Evolutionary conservation across 2,888 invertebrate species (phyloP).

Genomic region (Oscheius myriophilus): DNA sequence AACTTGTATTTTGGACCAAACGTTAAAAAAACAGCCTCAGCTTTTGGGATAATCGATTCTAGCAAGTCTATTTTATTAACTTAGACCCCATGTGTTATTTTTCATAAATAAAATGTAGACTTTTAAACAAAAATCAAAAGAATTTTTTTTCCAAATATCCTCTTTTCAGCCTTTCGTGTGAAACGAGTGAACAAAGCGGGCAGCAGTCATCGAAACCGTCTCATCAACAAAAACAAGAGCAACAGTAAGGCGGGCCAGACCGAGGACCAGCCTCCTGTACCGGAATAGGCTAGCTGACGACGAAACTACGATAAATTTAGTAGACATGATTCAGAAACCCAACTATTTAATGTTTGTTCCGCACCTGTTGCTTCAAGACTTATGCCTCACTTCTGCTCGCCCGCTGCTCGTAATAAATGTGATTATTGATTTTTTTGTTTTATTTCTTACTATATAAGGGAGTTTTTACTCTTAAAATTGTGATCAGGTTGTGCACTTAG

Average conservation of each 20-base stretch:
- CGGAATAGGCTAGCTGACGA: too few relatives aligned
- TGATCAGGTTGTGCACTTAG: too few relatives aligned
- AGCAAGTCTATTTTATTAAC: too few relatives aligned
- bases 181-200: constrained; percentile 56
- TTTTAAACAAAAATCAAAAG: too few relatives aligned
- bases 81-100: too few relatives aligned
- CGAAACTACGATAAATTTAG: not conserved
- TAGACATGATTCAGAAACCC: constrained; percentile 1
- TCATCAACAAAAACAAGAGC: constrained; percentile 53
- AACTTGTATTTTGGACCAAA: too few relatives aligned
- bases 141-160: not conserved
- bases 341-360: not conserved
- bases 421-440: not conserved
- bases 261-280: constrained; percentile 16
- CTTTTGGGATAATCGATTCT: too few relatives aligned
- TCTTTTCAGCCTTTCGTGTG: constrained; percentile 50
- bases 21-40: too few relatives aligned
- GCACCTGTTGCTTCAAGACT: not conserved
- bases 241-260: constrained; percentile 52
- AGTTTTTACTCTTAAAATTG: too few relatives aligned
- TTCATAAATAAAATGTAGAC: too few relatives aligned
- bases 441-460: not conserved
- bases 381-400: constrained; percentile 7
- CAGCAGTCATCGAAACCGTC: constrained; percentile 51
- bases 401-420: constrained; percentile 11